Conservation (phyloP, 2,888 invertebrate genomes). For the Cerastoderma edule region DNA sequence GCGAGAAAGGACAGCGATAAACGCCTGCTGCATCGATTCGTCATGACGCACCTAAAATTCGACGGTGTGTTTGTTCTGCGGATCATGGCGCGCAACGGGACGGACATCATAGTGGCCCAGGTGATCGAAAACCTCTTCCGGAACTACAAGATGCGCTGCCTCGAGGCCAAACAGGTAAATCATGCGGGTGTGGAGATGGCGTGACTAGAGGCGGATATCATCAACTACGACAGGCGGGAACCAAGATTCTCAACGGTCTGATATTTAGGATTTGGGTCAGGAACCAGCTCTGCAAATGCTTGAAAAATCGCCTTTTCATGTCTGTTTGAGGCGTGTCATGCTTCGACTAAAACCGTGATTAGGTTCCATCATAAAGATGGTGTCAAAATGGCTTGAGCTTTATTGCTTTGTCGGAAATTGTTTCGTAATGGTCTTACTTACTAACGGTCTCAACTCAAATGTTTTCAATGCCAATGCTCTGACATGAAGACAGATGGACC, state of each 20-base stretch:
- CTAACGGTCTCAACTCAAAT: no score
- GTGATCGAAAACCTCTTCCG: conserved; percentile 69
- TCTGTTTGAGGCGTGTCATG: no score
- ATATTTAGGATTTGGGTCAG: neutral
- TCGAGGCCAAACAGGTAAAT: conserved; percentile 35
- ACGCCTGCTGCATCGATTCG: conserved; percentile 67
- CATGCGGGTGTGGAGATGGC: conserved; percentile 29
- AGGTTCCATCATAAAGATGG: no score
- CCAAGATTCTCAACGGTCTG: conserved; percentile 14
- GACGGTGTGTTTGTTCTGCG: conserved; percentile 77
- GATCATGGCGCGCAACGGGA: conserved; percentile 72
- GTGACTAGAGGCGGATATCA: conserved; percentile 22
- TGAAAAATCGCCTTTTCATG: no score
- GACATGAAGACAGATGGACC: no score
- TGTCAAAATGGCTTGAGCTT: no score
- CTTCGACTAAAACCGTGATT: no score
- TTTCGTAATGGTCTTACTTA: no score
- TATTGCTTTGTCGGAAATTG: no score
- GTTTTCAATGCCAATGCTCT: no score
- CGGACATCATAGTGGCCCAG: conserved; percentile 72
- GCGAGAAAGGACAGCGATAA: conserved; percentile 60
- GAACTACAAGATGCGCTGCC: conserved; percentile 45
- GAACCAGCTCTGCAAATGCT: no score
- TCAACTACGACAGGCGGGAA: conserved; percentile 22
- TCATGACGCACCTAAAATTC: conserved; percentile 70